Evolutionary conservation across 1,140 invertebrate species (phyloP).

Genomic region (Araneus ventricosus): DNA sequence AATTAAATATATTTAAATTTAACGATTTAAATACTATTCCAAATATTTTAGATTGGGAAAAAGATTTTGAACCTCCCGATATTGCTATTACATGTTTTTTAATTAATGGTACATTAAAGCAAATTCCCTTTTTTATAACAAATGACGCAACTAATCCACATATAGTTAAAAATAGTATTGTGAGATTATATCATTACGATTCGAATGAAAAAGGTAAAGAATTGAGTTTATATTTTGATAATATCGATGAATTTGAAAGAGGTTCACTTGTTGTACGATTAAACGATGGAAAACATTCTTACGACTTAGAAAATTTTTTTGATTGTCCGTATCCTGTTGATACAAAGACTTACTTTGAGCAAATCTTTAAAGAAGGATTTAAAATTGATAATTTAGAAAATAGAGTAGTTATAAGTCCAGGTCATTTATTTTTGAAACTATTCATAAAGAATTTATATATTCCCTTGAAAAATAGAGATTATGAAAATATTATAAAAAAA

Average conservation of each 20-base stretch:
- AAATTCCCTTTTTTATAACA: conserved; percentile 63
- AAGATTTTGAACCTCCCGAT: not conserved
- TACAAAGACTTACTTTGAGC: conserved; percentile 33
- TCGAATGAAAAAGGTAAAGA: conserved; percentile 51
- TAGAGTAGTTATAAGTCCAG: conserved; percentile 46
- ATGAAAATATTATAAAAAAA: not conserved
- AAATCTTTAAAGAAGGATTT: conserved; percentile 38
- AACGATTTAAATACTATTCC: not conserved
- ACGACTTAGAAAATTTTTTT: conserved; percentile 39
- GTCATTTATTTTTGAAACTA: conserved; percentile 55
- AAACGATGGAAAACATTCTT: conserved; percentile 29
- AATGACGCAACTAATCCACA: conserved; percentile 57
- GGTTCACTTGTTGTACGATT: conserved; percentile 17
- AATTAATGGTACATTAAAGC: conserved; percentile 55
- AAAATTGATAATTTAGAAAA: conserved; percentile 65
- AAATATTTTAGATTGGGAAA: conserved; percentile 8
- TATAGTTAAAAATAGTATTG: conserved; percentile 25
- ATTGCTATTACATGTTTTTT: conserved; percentile 43
- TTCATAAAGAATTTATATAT: conserved; percentile 54
- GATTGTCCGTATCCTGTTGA: conserved; percentile 44
- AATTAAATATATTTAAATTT: not conserved
- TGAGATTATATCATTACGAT: conserved; percentile 40
- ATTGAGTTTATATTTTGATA: conserved; percentile 46
- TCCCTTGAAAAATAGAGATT: conserved; percentile 5
- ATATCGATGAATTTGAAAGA: conserved; percentile 29